These are phyloP conservation scores for Metalampra italica DNA, from an alignment of 2,888 invertebrate species.

Conservation along the genomic window DNA sequence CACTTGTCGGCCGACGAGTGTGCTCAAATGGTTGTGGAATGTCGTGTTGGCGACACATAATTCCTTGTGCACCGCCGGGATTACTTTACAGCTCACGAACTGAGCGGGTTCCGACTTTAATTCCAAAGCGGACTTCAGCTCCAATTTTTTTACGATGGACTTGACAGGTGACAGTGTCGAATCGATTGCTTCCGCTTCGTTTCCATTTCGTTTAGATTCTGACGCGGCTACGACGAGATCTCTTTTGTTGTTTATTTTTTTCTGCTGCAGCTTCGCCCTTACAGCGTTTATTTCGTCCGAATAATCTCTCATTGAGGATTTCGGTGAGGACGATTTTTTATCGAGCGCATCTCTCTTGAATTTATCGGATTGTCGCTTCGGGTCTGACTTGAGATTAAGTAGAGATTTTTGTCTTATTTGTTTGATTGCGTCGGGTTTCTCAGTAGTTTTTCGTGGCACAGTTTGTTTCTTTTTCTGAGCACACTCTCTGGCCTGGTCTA, in stretches of 20 bases:
- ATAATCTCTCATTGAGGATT: constrained; percentile 62
- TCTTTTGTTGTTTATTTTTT: constrained; percentile 65
- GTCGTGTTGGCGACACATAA: constrained; percentile 70
- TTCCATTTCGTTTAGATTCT: constrained; percentile 56
- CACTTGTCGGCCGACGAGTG: constrained; percentile 72
- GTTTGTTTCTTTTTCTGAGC: constrained; percentile 69
- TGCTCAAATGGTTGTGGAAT: constrained; percentile 72
- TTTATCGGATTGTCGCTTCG: constrained; percentile 60
- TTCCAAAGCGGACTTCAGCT: constrained; percentile 67
- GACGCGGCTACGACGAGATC: constrained; percentile 46
- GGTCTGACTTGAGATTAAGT: constrained; percentile 60
- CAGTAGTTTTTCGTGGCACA: constrained; percentile 51
- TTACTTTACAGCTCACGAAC: constrained; percentile 67
- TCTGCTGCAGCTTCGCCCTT: constrained; percentile 71
- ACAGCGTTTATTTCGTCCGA: constrained; percentile 72
- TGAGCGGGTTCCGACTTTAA: constrained; percentile 56
- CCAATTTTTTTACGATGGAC: constrained; percentile 70
- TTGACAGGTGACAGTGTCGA: constrained; percentile 68
- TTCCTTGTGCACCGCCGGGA: constrained; percentile 69
- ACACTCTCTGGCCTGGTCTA: constrained; percentile 78
- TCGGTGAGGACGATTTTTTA: constrained; percentile 58
- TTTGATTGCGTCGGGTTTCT: constrained; percentile 56
- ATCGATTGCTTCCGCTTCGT: constrained; percentile 52
- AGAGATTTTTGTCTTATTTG: constrained; percentile 71
- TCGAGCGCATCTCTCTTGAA: constrained; percentile 58